phyloP scores from a whole-genome alignment of 2,888 invertebrate species.

The Ormia ochracea region DNA sequence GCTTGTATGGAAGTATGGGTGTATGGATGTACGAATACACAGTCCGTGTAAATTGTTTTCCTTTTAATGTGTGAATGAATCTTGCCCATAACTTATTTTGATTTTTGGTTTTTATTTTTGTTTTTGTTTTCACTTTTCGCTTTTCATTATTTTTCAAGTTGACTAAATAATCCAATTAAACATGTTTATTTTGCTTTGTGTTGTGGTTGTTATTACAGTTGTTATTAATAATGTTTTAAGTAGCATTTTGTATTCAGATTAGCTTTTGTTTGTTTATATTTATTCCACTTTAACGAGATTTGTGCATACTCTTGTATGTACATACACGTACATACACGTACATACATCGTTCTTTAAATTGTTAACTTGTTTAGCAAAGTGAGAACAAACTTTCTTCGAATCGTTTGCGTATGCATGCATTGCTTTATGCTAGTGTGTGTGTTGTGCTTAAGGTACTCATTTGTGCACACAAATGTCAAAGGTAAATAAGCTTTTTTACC shows the following conservation, averaged over 20 bases:
- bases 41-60: not conserved
- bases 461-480: too few species aligned
- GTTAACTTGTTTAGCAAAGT: not conserved
- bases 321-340: not conserved
- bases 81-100: not conserved
- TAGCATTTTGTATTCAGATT: not conserved
- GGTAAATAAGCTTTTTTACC: too few species aligned
- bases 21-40: not conserved
- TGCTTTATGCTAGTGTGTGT: too few species aligned
- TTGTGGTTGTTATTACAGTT: not conserved
- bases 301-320: not conserved
- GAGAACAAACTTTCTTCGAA: not conserved
- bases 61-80: not conserved
- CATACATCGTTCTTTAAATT: too few species aligned
- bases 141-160: conserved; percentile 16
- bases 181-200: not conserved
- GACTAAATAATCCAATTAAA: conserved; percentile 13
- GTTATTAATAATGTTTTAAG: not conserved
- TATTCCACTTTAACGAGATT: not conserved
- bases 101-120: not conserved
- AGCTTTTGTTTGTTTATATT: not conserved
- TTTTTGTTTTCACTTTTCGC: conserved; percentile 10
- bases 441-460: too few species aligned
- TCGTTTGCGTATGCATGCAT: too few species aligned
- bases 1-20: not conserved